Base-by-base conservation (phyloP, 1,140 invertebrate genomes). In the Orius laevigatus region DNA sequence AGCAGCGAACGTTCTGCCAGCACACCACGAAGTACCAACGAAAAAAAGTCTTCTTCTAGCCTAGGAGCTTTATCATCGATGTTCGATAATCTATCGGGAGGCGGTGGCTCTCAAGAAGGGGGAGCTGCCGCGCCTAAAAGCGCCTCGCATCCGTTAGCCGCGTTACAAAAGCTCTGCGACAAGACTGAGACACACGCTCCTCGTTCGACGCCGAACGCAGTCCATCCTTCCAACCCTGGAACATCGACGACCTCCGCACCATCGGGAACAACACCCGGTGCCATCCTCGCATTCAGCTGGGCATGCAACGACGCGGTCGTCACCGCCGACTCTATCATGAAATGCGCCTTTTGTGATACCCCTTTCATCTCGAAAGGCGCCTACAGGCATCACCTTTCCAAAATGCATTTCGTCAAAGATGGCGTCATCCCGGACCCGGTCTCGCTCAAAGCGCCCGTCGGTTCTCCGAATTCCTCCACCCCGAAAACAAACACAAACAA, bases 381-480 rank as follows among this genome's bases (percentile, higher is more conserved):
- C 1, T 97, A 95, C 66, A 76, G 92, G 56, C 91, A 95, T 65
- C 92, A 97, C 60, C 66, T 96, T 49, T 92, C 89, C 44, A 93
- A 95, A 62, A 92, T 93, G 79, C 91, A 96, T 66, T 89, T 95
- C 59, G 85, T 94, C 19, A 95, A 94, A 63, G 90, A 94, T 56
- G 84, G 83, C 9, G 79, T 83, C 14, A 76, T 81, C 53, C 80
- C 79, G 3, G 82, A 80, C 57, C 75, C 78, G 0, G 65, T 81
- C 15, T 70, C 71, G 1, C 67, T 77, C 45, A 75, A 73, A 20
- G 58, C 57, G 25, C 57, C 53, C 56, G 55, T 67, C 60, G 45
- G 52, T 50, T 53, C 51, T 52, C 51, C 55, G 48, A 47, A 60
- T 61, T 32, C 43, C 4, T 45, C 43, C n/a, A 8, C 42, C 11